Base-by-base conservation (phyloP, 2,888 invertebrate species). In the Tupiocoris notatus region DNA sequence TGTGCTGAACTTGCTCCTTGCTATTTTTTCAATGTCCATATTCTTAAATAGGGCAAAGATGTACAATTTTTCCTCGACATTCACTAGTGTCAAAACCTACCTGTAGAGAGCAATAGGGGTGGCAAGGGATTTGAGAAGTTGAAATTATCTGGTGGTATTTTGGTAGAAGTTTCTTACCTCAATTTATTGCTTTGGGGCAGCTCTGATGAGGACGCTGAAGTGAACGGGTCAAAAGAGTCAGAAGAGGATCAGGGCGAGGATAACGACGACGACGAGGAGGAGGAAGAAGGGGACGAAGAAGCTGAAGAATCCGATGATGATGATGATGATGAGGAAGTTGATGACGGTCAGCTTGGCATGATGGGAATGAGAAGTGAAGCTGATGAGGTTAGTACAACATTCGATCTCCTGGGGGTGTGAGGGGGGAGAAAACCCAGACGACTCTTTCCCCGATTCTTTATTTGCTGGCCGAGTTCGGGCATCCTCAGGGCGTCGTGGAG, bases 311-410 rank as follows among this genome's bases (percentile, higher is more conserved):
- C 78, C 68, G 81, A 78, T 20, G 81, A 84, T 12, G 86, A 85
- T 24, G 88, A 88, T 57, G 88, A 88, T 61, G 89, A 88, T 56
- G 88, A 88, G 58, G 89, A 89, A 82, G 88, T 89, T 79, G 88
- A 89, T 78, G 89, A 89, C 79, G 88, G 88, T 81, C 90, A 87
- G 0, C 91, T 90, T 77, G 89, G 88, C 80, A 89, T 88, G 9
- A 83, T 83, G 18, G 88, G 86, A 0, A 87, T 87, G 77, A 85
- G 87, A 9, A 85, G 82, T 63, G 83, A 83, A 56, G 82, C 81
- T 2, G 82, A 82, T 0, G 82, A 81, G 0, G 81, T 81, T 1
- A 80, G 80, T 22, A 20, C 81, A 81, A 21, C 80, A 81, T n/a
- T 70, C 54, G 82, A 0, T 82, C 83, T 39, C 12, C 12, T 54